Evolutionary conservation across 2,888 invertebrate species (phyloP).

Genomic region (Polydrusus pterygomalis): DNA sequence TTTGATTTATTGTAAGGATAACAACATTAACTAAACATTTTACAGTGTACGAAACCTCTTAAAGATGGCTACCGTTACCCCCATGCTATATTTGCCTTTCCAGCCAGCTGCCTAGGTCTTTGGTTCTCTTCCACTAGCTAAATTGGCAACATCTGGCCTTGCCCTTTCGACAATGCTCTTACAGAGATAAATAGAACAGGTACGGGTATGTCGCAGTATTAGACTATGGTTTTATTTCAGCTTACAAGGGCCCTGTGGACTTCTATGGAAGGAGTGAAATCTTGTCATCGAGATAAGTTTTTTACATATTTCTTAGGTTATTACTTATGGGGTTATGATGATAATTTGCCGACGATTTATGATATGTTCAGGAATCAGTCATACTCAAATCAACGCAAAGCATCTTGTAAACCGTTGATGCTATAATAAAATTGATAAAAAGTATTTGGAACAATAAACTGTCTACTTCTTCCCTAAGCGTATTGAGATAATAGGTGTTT

Average conservation of each 20-base stretch:
- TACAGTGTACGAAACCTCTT: slow-evolving; percentile 44
- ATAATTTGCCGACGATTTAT: no score
- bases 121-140: slow-evolving; percentile 50
- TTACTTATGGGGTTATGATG: neutral
- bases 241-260: neutral
- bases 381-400: no score
- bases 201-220: slow-evolving; percentile 31
- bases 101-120: slow-evolving; percentile 54
- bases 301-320: neutral
- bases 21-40: slow-evolving; percentile 41
- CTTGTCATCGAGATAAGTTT: no score
- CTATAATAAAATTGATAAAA: no score
- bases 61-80: slow-evolving; percentile 46
- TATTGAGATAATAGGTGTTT: no score
- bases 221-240: slow-evolving; percentile 23
- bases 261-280: no score
- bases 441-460: no score
- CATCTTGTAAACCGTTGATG: no score
- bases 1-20: slow-evolving; percentile 1
- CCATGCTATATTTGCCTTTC: slow-evolving; percentile 44
- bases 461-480: no score
- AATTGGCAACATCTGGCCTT: slow-evolving; percentile 41
- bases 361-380: no score
- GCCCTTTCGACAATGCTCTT: slow-evolving; percentile 38
- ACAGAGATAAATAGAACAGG: slow-evolving; percentile 38